Percentiles rank a stretch among this genome's conserved stretches.
phyloP scores from a whole-genome alignment of 2,113 vertebrate genomes.

The Pipa parva region DNA sequence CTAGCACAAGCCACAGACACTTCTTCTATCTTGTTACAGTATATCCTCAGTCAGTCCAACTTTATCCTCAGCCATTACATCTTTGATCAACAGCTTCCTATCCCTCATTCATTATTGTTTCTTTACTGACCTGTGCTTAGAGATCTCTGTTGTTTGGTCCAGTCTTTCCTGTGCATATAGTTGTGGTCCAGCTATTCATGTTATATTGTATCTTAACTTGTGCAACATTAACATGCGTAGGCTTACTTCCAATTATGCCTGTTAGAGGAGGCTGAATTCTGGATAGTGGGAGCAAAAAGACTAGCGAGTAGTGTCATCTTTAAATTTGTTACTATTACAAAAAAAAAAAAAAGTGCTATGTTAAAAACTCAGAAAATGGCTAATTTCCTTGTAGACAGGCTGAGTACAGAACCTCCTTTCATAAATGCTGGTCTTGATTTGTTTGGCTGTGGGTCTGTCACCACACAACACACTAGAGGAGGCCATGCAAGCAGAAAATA shows the following conservation, averaged over 20 bases:
- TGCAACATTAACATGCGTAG: background rate
- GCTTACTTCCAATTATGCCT: constrained; percentile 21
- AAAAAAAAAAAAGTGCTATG: background rate
- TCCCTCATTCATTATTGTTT: too few relatives aligned
- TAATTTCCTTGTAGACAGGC: constrained; percentile 20
- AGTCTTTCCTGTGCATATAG: too few relatives aligned
- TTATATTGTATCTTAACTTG: background rate
- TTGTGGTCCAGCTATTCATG: too few relatives aligned
- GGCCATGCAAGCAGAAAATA: constrained; percentile 12
- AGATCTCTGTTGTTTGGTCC: too few relatives aligned
- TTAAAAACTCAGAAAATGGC: constrained; percentile 42
- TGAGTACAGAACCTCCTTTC: constrained; percentile 41
- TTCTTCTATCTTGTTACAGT: too few relatives aligned
- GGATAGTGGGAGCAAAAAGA: constrained; percentile 37
- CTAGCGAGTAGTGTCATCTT: background rate
- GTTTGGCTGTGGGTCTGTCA: constrained; percentile 33
- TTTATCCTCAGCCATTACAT: too few relatives aligned
- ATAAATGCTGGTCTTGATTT: constrained; percentile 41
- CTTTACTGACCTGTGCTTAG: too few relatives aligned
- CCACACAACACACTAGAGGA: constrained; percentile 6
- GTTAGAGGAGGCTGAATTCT: constrained; percentile 38
- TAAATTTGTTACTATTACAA: background rate
- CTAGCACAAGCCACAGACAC: too few relatives aligned
- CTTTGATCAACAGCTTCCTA: too few relatives aligned
- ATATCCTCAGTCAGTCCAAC: too few relatives aligned